A percentile compares a stretch with the other conserved stretches of the same genome.
Evolutionary conservation across 1,140 invertebrate genomes (phyloP).

Genomic region (Heterodera carotae): DNA sequence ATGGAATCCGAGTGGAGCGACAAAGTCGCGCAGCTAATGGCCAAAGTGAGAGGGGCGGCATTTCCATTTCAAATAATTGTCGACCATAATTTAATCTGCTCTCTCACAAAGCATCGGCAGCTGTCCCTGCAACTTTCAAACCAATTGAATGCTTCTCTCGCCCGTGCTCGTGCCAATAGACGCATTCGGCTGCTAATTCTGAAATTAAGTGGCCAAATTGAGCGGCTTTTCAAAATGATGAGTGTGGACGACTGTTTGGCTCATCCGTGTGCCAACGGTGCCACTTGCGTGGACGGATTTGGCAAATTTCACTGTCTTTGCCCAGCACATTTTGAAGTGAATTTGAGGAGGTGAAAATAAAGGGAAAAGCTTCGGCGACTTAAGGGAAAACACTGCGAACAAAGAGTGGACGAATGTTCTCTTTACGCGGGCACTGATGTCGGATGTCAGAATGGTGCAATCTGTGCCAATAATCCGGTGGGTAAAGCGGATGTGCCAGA

Average conservation of each 20-base stretch:
- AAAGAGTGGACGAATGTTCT: constrained; percentile 57
- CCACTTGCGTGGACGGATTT: constrained; percentile 68
- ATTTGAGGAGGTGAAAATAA: background rate
- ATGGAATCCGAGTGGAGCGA: background rate
- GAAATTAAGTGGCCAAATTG: constrained; percentile 44
- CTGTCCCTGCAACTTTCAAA: constrained; percentile 1
- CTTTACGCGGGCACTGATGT: constrained; percentile 65
- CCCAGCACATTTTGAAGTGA: constrained; percentile 76
- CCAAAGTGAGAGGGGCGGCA: background rate
- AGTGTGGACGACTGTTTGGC: constrained; percentile 62
- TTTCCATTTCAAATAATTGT: background rate
- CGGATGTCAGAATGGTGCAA: constrained; percentile 67
- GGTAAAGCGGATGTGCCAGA: background rate
- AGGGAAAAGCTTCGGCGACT: background rate
- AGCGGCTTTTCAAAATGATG: constrained; percentile 48
- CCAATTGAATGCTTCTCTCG: constrained; percentile 25
- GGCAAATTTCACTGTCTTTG: constrained; percentile 74
- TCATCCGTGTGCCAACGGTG: constrained; percentile 73
- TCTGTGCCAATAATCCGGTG: constrained; percentile 66
- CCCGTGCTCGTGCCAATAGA: constrained; percentile 37
- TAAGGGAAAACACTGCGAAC: constrained; percentile 52
- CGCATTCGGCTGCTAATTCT: constrained; percentile 41
- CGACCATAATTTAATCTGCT: background rate
- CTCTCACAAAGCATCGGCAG: background rate
- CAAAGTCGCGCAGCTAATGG: background rate